Percentiles rank a stretch among this genome's conserved stretches.
phyloP scores from a whole-genome alignment of 2,888 invertebrate genomes.

The Agrochola circellaris region DNA sequence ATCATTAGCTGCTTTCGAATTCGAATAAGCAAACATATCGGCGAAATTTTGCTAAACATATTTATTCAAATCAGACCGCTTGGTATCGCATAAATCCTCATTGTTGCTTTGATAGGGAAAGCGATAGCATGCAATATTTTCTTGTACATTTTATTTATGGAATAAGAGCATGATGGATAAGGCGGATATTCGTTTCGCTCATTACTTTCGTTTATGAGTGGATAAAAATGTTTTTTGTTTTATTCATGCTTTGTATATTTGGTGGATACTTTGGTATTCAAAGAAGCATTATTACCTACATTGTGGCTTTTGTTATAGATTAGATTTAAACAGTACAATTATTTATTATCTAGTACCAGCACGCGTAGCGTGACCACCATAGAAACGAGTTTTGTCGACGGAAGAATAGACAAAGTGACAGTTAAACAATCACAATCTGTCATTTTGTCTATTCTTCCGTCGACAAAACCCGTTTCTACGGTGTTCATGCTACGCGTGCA shows the following conservation, averaged over 20 bases:
- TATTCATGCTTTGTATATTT: neutral
- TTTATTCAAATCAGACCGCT: constrained; percentile 62
- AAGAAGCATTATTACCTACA: neutral
- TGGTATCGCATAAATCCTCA: constrained; percentile 52
- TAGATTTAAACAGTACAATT: neutral
- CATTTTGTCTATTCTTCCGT: too few relatives aligned
- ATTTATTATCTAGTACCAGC: neutral
- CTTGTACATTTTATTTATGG: constrained; percentile 42
- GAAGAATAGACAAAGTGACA: too few relatives aligned
- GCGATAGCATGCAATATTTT: constrained; percentile 41
- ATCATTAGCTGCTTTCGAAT: constrained; percentile 68
- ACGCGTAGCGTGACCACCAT: too few relatives aligned
- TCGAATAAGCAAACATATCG: constrained; percentile 63
- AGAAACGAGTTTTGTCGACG: too few relatives aligned
- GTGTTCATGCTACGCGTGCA: too few relatives aligned
- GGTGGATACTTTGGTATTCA: neutral
- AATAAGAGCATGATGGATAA: constrained; percentile 34
- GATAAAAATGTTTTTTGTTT: neutral
- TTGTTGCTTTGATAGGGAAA: constrained; percentile 44
- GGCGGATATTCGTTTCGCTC: constrained; percentile 19
- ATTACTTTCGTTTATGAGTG: constrained; percentile 36
- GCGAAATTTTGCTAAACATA: constrained; percentile 63
- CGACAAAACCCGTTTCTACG: too few relatives aligned
- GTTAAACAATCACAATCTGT: too few relatives aligned
- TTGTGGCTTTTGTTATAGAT: neutral